Evolutionary conservation across 2,797 vertebrate genomes (phyloP).

Genomic region (Meda fulgida): DNA sequence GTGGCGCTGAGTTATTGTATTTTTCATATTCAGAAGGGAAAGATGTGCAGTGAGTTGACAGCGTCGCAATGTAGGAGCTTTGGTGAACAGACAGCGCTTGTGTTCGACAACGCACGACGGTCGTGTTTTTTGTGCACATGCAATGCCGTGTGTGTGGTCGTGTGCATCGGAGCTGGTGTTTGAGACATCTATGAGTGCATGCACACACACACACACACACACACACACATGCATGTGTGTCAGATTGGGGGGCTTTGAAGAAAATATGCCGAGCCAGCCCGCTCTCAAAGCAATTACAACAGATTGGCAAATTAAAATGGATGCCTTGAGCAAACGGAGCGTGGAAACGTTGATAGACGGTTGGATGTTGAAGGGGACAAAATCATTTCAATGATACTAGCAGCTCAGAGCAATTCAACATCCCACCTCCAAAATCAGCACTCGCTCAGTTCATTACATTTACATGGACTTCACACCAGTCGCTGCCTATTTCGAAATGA

Average conservation of each 20-base stretch:
- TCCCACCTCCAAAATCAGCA: slow-evolving; percentile 25
- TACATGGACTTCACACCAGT: neutral
- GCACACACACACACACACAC: slow-evolving; percentile 52
- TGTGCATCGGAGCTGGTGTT: slow-evolving; percentile 63
- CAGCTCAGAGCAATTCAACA: slow-evolving; percentile 39
- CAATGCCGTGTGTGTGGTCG: slow-evolving; percentile 41
- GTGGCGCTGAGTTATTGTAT: slow-evolving; percentile 50
- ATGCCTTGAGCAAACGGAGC: slow-evolving; percentile 75
- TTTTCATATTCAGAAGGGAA: slow-evolving; percentile 45
- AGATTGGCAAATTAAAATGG: slow-evolving; percentile 84
- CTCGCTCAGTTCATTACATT: slow-evolving; percentile 65
- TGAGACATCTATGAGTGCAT: slow-evolving; percentile 60
- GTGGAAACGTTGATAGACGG: slow-evolving; percentile 58
- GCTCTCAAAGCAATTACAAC: slow-evolving; percentile 84
- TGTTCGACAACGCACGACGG: slow-evolving; percentile 44
- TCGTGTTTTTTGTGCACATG: neutral
- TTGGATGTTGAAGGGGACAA: slow-evolving; percentile 4
- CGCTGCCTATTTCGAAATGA: neutral
- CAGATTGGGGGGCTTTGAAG: slow-evolving; percentile 14
- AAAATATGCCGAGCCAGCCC: slow-evolving; percentile 73
- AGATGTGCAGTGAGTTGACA: slow-evolving; percentile 46
- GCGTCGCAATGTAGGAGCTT: slow-evolving; percentile 37
- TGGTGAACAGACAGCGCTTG: slow-evolving; percentile 50
- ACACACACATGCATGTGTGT: slow-evolving; percentile 56
- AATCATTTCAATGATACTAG: slow-evolving; percentile 15